These are phyloP conservation scores for Podargus strigoides DNA, from an alignment of 2,797 vertebrate genomes.

Conservation along the genomic window DNA sequence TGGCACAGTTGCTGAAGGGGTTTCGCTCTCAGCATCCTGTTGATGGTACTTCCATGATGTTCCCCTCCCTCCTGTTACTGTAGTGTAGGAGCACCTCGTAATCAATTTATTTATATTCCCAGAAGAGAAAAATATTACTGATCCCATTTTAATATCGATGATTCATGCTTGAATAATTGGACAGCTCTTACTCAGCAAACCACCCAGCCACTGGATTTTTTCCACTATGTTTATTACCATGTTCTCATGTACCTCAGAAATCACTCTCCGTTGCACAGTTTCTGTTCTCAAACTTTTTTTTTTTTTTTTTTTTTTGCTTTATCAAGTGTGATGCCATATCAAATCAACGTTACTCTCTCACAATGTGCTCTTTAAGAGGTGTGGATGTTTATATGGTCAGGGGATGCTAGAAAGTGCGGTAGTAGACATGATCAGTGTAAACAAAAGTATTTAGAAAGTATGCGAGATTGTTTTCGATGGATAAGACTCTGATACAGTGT, in stretches of 20 bases:
- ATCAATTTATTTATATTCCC: conserved; percentile 14
- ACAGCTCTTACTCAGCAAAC: conserved; percentile 32
- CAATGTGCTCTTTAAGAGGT: conserved; percentile 77
- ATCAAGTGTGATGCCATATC: conserved; percentile 88
- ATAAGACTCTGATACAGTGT: conserved; percentile 59
- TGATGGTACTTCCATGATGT: conserved; percentile 2
- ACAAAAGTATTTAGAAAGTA: conserved; percentile 69
- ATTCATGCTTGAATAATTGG: neutral
- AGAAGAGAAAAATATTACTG: neutral
- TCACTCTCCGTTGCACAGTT: conserved; percentile 88
- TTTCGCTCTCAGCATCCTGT: neutral
- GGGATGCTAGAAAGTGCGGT: conserved; percentile 69
- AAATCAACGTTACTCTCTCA: conserved; percentile 80
- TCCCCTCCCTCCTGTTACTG: neutral
- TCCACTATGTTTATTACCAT: conserved; percentile 79
- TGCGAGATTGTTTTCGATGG: conserved; percentile 57
- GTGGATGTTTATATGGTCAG: conserved; percentile 74
- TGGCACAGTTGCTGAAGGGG: neutral
- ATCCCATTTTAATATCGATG: neutral
- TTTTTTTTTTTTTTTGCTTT: conserved; percentile 78
- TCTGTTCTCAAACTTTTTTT: conserved; percentile 78
- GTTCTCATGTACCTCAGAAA: conserved; percentile 90
- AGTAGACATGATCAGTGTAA: conserved; percentile 68
- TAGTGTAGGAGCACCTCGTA: neutral
- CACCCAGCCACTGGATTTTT: conserved; percentile 71